Base-by-base conservation (phyloP, 2,113 vertebrate species). In the Butorides virescens region DNA sequence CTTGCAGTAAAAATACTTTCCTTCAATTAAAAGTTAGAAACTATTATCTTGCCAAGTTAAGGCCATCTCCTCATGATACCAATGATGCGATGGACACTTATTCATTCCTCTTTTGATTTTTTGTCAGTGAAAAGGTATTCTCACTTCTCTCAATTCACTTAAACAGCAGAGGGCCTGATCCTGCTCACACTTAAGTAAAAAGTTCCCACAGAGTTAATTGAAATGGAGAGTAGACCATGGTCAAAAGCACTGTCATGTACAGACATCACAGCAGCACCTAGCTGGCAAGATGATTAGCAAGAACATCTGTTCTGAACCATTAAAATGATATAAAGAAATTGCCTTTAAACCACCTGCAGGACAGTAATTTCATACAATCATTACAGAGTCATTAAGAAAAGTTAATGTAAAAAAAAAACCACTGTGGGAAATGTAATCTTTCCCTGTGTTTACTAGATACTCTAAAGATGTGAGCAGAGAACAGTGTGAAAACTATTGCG, bases 281-380 rank as follows among this genome's bases (percentile, higher is more conserved):
- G 37, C 91, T 95, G 95, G 72, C 78, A 87, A 89, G 71, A 71
- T 66, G 62, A 96, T 95, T 90, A 97, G 59, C 26, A 85, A 82
- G 49, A 32, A 91, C 90, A 95, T 95, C 92, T 96, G 95, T 91
- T 95, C 75, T 92, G 53, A 96, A 86, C 46, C 85, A 94, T 96
- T 96, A 93, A 92, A 95, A 83, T 96, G 72, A 95, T 96, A 86
- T 90, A 94, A 95, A 85, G 87, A 90, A 81, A 97, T 93, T 97
- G 46, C 37, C 88, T 97, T 92, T 77, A 94, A 85, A 88, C 92
- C 94, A 97, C 90, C 96, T 93, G 87, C 93, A 89, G 87, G 85
- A 97, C 82, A 70, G 37, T 86, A 94, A 97, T 96, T 92, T 74
- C 73, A 91, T 79, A 65, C 11, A 72, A 50, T 78, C 79, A 91